Evolutionary conservation across 2,888 invertebrate species (phyloP).

Genomic region (Sceliomorpha sp.): DNA sequence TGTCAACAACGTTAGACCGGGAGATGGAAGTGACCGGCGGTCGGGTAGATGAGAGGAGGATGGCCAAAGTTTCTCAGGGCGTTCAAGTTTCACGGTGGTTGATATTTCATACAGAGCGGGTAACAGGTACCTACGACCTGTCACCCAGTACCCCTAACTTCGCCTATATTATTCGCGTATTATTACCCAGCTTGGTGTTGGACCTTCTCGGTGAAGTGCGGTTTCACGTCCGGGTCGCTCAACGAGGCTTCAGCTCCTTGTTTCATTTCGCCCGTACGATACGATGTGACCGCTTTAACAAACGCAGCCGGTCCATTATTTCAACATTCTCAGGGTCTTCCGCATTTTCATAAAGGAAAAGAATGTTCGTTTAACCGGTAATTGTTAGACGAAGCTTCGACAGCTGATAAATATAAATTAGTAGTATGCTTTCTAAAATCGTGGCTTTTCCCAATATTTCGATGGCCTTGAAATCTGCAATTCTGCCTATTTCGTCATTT

Average conservation of each 20-base stretch:
- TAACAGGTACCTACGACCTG: conserved; percentile 68
- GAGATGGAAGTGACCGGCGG: conserved; percentile 25
- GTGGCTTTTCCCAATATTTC: too few species aligned
- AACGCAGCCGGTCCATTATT: too few species aligned
- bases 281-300: too few species aligned
- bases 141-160: conserved; percentile 65
- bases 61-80: conserved; percentile 78
- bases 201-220: conserved; percentile 74
- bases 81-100: conserved; percentile 80
- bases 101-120: conserved; percentile 80
- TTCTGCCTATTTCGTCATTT: too few species aligned
- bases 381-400: too few species aligned
- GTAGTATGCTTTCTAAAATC: too few species aligned
- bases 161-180: conserved; percentile 73
- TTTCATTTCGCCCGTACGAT: conserved; percentile 3
- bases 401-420: too few species aligned
- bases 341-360: too few species aligned
- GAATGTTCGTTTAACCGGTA: too few species aligned
- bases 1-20: conserved; percentile 19
- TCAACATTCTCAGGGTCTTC: too few species aligned
- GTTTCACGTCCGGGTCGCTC: conserved; percentile 76
- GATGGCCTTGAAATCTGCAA: too few species aligned
- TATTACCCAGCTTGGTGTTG: conserved; percentile 59
- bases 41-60: conserved; percentile 37
- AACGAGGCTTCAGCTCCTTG: conserved; percentile 42